Evolutionary conservation across 2,113 vertebrate species (phyloP).

Genomic region (Castor canadensis): DNA sequence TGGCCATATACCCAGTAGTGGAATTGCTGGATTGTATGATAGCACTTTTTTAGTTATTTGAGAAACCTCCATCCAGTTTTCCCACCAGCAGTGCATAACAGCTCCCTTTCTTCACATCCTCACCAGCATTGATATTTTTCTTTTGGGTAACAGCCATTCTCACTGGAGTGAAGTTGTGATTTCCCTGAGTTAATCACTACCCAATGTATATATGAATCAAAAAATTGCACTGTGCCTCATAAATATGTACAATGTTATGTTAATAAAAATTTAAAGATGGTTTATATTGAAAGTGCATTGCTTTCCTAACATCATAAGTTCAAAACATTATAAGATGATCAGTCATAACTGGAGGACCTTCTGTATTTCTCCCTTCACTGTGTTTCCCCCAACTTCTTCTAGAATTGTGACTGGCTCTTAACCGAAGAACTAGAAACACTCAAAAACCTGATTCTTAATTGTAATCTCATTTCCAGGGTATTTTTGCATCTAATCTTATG

Average conservation of each 20-base stretch:
- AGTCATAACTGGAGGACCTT: rapidly evolving
- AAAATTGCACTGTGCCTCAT: not conserved
- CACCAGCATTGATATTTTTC: not conserved
- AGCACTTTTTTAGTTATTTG: not conserved
- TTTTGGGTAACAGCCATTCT: not conserved
- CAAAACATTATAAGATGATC: not conserved
- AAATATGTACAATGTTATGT: not conserved
- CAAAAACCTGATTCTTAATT: not conserved
- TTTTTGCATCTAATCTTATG: not conserved
- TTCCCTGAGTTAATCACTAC: not conserved
- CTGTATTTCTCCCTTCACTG: not conserved
- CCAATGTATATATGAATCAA: not conserved
- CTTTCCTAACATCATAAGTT: not conserved
- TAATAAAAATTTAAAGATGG: not conserved
- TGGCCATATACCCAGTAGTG: not conserved
- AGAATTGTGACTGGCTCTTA: not conserved
- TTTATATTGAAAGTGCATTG: not conserved
- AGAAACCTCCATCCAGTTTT: too few species aligned
- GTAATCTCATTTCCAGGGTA: not conserved
- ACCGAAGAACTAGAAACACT: not conserved
- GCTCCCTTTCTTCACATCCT: not conserved
- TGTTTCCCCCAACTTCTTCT: not conserved
- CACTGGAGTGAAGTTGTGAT: not conserved
- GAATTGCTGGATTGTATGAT: not conserved
- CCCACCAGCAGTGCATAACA: too few species aligned